Percentiles rank a stretch among this genome's conserved stretches.
Conservation (phyloP, 2,113 vertebrate species). For the Saguinus midas region DNA sequence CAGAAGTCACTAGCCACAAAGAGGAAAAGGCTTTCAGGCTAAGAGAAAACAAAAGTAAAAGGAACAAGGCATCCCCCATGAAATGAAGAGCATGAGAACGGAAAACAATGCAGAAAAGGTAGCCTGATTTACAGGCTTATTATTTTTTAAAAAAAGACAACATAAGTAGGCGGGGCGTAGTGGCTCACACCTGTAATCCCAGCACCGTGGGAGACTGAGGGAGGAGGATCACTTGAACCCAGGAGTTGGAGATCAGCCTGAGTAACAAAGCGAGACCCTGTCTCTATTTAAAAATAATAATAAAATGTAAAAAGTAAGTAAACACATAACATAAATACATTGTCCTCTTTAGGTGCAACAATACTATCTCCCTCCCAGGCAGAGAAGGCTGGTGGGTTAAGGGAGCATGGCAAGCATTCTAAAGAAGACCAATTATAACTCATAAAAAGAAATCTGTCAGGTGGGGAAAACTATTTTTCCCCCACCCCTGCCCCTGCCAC, state of each 20-base stretch:
- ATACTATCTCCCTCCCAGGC: neutral
- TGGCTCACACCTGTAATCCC: too few relatives aligned
- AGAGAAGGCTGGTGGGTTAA: neutral
- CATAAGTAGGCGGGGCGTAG: too few relatives aligned
- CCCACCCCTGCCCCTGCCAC: neutral
- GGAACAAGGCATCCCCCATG: neutral
- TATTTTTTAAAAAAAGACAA: neutral
- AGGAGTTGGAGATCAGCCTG: too few relatives aligned
- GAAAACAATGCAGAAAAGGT: neutral
- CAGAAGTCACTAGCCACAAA: neutral
- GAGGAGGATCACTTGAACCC: too few relatives aligned
- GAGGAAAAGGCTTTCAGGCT: constrained; percentile 1
- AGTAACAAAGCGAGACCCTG: too few relatives aligned
- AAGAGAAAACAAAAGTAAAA: neutral
- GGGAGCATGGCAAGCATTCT: neutral
- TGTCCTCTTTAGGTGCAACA: neutral
- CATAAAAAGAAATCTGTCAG: neutral
- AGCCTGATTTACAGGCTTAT: neutral
- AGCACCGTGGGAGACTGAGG: too few relatives aligned
- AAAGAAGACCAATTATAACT: neutral
- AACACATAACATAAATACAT: neutral
- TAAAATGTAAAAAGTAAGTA: too few relatives aligned
- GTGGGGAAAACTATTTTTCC: neutral
- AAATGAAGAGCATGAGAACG: neutral
- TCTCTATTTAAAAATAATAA: too few relatives aligned